Conservation (phyloP, 2,113 vertebrate species). For the Phalacrocorax brasilianus region DNA sequence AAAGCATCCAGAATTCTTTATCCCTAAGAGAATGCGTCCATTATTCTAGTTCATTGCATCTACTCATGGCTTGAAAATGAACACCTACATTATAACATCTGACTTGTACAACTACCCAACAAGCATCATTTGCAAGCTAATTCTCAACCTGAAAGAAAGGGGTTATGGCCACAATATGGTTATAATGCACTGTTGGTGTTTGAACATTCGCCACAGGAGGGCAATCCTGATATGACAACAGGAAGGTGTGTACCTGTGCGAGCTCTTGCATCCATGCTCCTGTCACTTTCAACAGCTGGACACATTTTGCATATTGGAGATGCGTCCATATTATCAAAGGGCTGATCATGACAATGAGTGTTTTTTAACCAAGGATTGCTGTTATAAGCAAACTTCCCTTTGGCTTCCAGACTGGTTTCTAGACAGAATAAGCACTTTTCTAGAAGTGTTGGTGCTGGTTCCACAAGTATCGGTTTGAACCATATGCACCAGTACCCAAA, state of each 20-base stretch:
- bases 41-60: not conserved
- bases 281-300: too few species aligned
- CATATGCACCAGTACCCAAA: not conserved
- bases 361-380: not conserved
- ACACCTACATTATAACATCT: not conserved
- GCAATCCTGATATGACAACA: not conserved
- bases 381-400: not conserved
- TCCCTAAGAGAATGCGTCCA: fast-evolving
- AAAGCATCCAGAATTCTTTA: not conserved
- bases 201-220: not conserved
- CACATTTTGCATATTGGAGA: not conserved
- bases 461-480: not conserved
- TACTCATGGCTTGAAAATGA: not conserved
- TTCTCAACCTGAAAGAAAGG: not conserved
- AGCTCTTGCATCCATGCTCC: not conserved
- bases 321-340: not conserved
- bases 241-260: not conserved
- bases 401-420: not conserved
- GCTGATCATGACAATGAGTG: not conserved
- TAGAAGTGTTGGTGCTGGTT: not conserved
- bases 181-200: not conserved
- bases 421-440: not conserved
- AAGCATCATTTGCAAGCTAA: not conserved
- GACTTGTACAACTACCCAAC: not conserved
- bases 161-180: not conserved